Evolutionary conservation across 2,797 vertebrate species (phyloP).

Genomic region (Paratrypauchen microcephalus): DNA sequence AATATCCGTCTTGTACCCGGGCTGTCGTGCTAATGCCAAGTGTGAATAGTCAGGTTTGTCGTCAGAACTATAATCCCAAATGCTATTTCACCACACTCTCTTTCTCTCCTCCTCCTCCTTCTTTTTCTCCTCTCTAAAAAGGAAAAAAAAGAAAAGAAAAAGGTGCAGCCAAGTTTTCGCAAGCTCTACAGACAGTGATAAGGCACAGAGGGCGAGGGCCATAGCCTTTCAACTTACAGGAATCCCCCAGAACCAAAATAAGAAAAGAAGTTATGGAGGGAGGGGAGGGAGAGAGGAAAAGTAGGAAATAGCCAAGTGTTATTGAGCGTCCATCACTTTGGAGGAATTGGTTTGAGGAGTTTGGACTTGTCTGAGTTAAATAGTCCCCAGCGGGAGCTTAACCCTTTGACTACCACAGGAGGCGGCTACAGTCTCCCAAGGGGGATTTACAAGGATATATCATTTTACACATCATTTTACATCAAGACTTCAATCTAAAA

Average conservation of each 20-base stretch:
- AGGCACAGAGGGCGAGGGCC: conserved; percentile 61
- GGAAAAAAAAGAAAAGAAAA: conserved; percentile 54
- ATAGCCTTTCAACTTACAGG: conserved; percentile 76
- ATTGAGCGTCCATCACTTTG: conserved; percentile 36
- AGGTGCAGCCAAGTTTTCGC: conserved; percentile 76
- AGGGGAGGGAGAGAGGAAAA: conserved; percentile 21
- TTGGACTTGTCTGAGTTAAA: conserved; percentile 50
- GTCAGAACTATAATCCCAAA: conserved; percentile 81
- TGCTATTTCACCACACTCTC: conserved; percentile 70
- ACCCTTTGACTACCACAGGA: conserved; percentile 12
- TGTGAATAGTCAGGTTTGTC: conserved; percentile 84
- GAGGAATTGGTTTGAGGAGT: conserved; percentile 40
- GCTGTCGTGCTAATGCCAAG: conserved; percentile 83
- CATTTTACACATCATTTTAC: background rate
- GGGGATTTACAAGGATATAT: background rate
- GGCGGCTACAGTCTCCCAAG: background rate
- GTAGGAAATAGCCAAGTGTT: conserved; percentile 57
- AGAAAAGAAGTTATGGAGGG: conserved; percentile 22
- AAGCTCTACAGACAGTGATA: conserved; percentile 80
- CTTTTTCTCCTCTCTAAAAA: background rate
- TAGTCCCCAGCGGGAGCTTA: conserved; percentile 31
- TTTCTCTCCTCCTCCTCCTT: conserved; percentile 20
- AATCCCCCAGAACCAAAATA: conserved; percentile 74
- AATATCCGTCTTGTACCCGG: conserved; percentile 84
- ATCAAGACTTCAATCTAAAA: background rate